phyloP scores from a whole-genome alignment of 2,113 vertebrate genomes.

The Microcebus jonahi region DNA sequence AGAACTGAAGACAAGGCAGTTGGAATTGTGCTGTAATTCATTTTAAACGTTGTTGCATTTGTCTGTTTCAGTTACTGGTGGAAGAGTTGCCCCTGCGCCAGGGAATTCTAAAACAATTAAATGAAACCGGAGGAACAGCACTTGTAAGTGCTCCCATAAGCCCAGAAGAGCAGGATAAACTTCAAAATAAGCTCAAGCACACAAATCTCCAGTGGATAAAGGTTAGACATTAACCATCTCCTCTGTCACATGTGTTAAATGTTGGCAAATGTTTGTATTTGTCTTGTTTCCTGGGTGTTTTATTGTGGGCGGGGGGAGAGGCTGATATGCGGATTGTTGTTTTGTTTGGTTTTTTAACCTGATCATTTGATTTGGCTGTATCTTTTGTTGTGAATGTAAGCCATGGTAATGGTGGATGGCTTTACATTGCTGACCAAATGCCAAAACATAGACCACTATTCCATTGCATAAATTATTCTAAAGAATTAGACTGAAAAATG shows the following conservation, averaged over 20 bases:
- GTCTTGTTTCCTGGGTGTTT: not conserved
- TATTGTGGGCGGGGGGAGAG: not conserved
- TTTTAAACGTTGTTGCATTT: slow-evolving; percentile 84
- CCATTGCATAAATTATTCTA: not conserved
- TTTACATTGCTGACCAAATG: not conserved
- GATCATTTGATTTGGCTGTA: not conserved
- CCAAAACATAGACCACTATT: not conserved
- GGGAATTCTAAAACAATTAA: slow-evolving; percentile 90
- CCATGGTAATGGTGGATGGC: not conserved
- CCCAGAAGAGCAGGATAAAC: slow-evolving; percentile 89
- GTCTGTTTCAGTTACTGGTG: slow-evolving; percentile 87
- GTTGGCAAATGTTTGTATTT: slow-evolving; percentile 55
- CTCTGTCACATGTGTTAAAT: slow-evolving; percentile 67
- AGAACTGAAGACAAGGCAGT: slow-evolving; percentile 77
- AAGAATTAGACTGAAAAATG: not conserved
- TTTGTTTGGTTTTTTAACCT: slow-evolving; percentile 5
- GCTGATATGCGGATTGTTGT: not conserved
- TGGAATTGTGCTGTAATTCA: slow-evolving; percentile 81
- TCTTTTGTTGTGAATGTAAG: not conserved
- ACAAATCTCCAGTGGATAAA: slow-evolving; percentile 92
- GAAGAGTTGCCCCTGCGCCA: slow-evolving; percentile 91
- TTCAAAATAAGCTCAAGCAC: slow-evolving; percentile 89
- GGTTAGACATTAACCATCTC: slow-evolving; percentile 86
- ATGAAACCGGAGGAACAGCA: slow-evolving; percentile 85
- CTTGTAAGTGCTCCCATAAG: slow-evolving; percentile 88